These are phyloP conservation scores for Plebejus melissa DNA, from an alignment of 2,888 invertebrate genomes.

Conservation along the genomic window DNA sequence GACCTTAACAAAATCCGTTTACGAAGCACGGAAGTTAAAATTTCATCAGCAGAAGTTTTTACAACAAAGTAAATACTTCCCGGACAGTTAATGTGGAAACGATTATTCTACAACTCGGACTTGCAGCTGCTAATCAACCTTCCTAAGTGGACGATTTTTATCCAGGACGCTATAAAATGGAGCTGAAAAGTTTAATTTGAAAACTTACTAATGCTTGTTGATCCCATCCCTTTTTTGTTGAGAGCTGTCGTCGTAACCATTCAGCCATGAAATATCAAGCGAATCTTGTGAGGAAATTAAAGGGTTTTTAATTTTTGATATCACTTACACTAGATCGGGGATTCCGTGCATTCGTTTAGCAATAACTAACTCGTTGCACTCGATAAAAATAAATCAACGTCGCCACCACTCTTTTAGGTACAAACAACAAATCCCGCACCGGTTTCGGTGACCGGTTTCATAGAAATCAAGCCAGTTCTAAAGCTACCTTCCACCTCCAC, in stretches of 20 bases:
- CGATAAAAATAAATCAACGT: too few species aligned
- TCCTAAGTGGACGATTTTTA: constrained; percentile 20
- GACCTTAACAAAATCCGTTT: not conserved
- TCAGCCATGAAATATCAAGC: not conserved
- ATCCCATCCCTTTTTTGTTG: not conserved
- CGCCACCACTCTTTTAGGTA: too few species aligned
- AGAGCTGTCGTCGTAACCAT: not conserved
- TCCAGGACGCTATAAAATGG: not conserved
- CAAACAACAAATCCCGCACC: too few species aligned
- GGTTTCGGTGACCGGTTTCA: too few species aligned
- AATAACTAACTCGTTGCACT: too few species aligned
- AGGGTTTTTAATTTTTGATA: not conserved
- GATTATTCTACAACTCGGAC: not conserved
- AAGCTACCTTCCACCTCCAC: too few species aligned
- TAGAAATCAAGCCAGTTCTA: too few species aligned
- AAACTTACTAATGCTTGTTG: constrained; percentile 21
- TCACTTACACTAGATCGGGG: too few species aligned
- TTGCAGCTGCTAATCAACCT: constrained; percentile 2
- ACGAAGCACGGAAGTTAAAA: not conserved
- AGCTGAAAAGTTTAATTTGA: constrained; percentile 25
- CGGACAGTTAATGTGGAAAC: constrained; percentile 2
- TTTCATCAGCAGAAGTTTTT: not conserved
- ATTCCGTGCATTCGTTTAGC: too few species aligned
- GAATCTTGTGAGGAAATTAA: not conserved
- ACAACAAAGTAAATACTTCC: not conserved